Evolutionary conservation across 2,113 vertebrate genomes (phyloP), one percentile per base, ranked within the genome.

Genomic region (Bubo bubo): DNA sequence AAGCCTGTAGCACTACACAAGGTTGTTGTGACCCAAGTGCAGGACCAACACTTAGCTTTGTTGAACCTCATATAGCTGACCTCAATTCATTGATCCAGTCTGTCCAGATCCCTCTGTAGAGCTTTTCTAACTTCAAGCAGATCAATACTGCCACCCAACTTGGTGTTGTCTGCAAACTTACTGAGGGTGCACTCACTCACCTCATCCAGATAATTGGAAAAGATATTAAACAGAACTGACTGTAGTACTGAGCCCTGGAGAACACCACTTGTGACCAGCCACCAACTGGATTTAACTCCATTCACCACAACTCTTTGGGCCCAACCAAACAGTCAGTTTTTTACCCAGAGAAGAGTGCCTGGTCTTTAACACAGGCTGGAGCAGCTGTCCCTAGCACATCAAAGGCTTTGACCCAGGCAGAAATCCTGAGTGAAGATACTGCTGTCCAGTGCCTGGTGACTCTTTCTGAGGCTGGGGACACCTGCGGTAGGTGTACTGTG

Each of bases 181-280:
- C 20, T 47, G 45, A 47, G 45, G 45, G 45, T 47, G 45, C 20
- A 21, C n/a, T 24, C 53, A 56, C 53, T 45, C 17, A 9, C 7
- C 14, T 68, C 6, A 4, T 45, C 17, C 18, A 71, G 47, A 27
- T 62, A 55, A 19, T 8, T 22, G 9, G 15, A 28, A 53, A 60
- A 60, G 55, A 37, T 27, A 37, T 60, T 17, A 37, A 62, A 70
- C 6, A 53, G 7, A 22, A 53, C 3, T 11, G 37, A 9, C 19
- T 8, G 8, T 15, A 18, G 1, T 41, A 67, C 30, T 41, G 30
- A 67, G 23, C 24, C 30, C n/a, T 75, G 14, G 28, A 18, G 14
- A 56, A 18, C 15, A 39, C 7, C 26, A 34, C 10, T 45, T 26
- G 27, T 47, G 10, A 85, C 28, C 0, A 1, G 7, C 9, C 1